phyloP scores from a whole-genome alignment of 35 echinoderm and acorn worm genomes.

The Heliocidaris erythrogramma region DNA sequence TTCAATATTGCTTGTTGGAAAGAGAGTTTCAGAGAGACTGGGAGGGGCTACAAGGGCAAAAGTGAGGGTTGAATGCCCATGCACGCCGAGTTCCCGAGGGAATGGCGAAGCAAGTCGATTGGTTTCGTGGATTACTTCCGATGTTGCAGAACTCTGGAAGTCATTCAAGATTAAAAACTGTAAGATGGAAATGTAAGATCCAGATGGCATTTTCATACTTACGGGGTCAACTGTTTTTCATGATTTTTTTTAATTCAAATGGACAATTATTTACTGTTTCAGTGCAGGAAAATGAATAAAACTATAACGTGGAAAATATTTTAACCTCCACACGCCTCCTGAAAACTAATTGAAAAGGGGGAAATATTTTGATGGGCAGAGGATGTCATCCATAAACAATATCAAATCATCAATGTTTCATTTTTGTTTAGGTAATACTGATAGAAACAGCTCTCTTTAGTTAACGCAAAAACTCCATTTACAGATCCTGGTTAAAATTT shows the following conservation, averaged over 20 bases:
- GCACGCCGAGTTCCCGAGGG: neutral
- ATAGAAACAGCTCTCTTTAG: too few relatives aligned
- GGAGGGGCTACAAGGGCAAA: too few relatives aligned
- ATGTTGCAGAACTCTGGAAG: neutral
- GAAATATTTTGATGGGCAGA: neutral
- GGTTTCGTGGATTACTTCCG: conserved; percentile 10
- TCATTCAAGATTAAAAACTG: neutral
- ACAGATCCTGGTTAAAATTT: too few relatives aligned
- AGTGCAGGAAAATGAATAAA: too few relatives aligned
- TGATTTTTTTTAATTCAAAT: too few relatives aligned
- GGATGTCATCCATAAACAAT: neutral
- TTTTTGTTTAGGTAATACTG: neutral
- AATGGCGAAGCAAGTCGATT: neutral
- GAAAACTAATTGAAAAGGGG: too few relatives aligned
- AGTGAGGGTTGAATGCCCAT: neutral
- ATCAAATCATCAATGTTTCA: neutral
- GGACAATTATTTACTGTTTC: too few relatives aligned
- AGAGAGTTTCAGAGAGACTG: too few relatives aligned
- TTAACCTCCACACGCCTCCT: too few relatives aligned
- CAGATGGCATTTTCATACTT: neutral
- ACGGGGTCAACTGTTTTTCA: neutral
- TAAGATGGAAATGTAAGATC: neutral
- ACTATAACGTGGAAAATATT: too few relatives aligned
- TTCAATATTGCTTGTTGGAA: too few relatives aligned
- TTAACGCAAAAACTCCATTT: too few relatives aligned